Evolutionary conservation across 2,113 vertebrate species (phyloP), one percentile per base, ranked within the genome.

Genomic region (Forbesichthys agassizii): DNA sequence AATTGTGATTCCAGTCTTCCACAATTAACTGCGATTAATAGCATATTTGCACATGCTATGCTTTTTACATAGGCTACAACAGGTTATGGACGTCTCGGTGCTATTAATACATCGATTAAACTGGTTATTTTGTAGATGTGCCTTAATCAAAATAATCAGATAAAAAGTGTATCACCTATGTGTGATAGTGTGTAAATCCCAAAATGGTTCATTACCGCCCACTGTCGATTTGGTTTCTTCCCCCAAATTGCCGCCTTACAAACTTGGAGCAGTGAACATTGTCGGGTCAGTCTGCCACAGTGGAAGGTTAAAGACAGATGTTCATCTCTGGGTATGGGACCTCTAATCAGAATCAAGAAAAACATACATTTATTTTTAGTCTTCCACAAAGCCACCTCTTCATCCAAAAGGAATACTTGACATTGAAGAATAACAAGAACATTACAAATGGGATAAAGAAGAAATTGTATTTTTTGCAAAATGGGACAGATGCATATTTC

Each of bases 291-390:
- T 78, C 68, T 72, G 75, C 61, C 46, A 61, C 64, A 52, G 70
- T 53, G 65, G 68, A 70, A 73, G 48, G 64, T 69, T 68, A 73
- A 64, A 64, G 58, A 69, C 11, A 65, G 42, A 81, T 14, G 51
- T n/a, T n/a, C n/a, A n/a, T n/a, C 69, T 64, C 71, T 77, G 77
- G 88, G 86, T 85, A 88, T 89, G 85, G 83, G 81, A 91, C 67
- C 87, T 70, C 69, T 65, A 68, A 71, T 61, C 64, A 78, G 64
- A 70, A 81, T 60, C 64, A 77, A 82, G 83, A 89, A 74, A 61
- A 82, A 73, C 77, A 72, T 77, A 59, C 10, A 36, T 52, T 77
- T 81, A 68, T 79, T 86, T 80, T 36, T 80, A 61, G 62, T 84
- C 27, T 75, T 81, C 16, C 78, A 20, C 14, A 48, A 73, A 83